Percentiles rank a stretch among this genome's conserved stretches.
Conservation (phyloP, 2,888 invertebrate genomes). For the Neoaliturus tenellus region DNA sequence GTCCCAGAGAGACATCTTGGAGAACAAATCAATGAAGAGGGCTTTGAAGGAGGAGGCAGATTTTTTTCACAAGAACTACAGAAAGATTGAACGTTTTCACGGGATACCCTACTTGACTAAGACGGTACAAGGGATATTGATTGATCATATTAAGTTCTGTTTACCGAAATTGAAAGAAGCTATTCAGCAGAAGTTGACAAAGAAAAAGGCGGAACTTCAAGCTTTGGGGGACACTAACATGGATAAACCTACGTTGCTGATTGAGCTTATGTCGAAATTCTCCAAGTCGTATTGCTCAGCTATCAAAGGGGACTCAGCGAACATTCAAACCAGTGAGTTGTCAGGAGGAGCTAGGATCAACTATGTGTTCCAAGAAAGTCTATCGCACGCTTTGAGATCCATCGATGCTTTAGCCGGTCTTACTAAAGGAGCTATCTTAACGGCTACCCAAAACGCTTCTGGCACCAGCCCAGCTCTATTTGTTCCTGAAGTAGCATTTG, state of each 20-base stretch:
- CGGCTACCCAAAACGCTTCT: constrained; percentile 80
- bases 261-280: constrained; percentile 81
- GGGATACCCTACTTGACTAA: constrained; percentile 78
- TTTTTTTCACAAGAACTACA: constrained; percentile 78
- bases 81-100: constrained; percentile 77
- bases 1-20: constrained; percentile 77
- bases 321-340: constrained; percentile 75
- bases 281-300: constrained; percentile 79
- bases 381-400: constrained; percentile 76
- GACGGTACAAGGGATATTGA: constrained; percentile 77
- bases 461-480: constrained; percentile 72
- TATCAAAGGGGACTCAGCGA: constrained; percentile 78
- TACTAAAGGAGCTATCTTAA: constrained; percentile 77
- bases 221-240: constrained; percentile 78
- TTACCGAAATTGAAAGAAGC: constrained; percentile 77
- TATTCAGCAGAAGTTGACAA: constrained; percentile 77
- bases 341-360: constrained; percentile 79
- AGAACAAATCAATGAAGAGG: constrained; percentile 72
- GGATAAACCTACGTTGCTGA: constrained; percentile 76
- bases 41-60: constrained; percentile 77
- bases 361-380: constrained; percentile 81
- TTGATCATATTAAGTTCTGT: constrained; percentile 80
- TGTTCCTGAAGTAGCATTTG: constrained; percentile 77
- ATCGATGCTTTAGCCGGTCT: constrained; percentile 78
- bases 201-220: constrained; percentile 77